Evolutionary conservation across 2,797 vertebrate genomes (phyloP), one percentile per base, ranked within the genome.

Genomic region (Sylvilagus floridanus): DNA sequence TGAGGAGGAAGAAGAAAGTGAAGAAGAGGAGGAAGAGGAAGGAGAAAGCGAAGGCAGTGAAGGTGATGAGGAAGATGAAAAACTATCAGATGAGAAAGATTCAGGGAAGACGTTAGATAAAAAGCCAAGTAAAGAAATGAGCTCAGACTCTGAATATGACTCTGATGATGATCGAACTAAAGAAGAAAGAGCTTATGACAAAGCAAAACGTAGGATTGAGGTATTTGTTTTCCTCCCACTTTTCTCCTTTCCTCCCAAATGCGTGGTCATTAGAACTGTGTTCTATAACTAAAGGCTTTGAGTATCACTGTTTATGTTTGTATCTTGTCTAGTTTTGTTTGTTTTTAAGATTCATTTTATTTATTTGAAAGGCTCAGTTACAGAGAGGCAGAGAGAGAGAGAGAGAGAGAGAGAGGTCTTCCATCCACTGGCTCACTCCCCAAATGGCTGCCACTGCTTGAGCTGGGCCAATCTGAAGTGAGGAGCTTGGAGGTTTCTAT

Each of bases 181-280:
- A 98, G 99, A 99, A 95, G 99, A 99, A 97, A 98, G 98, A 1
- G 98, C 98, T 42, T 99, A 99, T 9, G 99, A 99, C 97, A 99
- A 99, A 94, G 99, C 99, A n/a, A 99, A 99, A 97, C 98, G 98
- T 96, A 99, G 99, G 96, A 99, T 99, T 62, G 99, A 99, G 99
- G 99, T 99, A 98, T 60, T 73, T 10, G 84, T 66, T 72, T 7
- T n/a, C 11, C 6, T 72, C 96, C 96, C 19, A 88, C 21, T 82
- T 84, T 52, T 3, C 4, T 60, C 13, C 7, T 85, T 57, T 69
- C 10, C 52, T 91, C 21, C 6, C 4, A 3, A 9, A 21, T 77
- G 19, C 47, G 66, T 3, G n/a, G 13, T 84, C 6, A 1, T 82
- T 78, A 72, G 10, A 35, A 52, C 54, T 57, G 1, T n/a, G 26